Percentiles rank a stretch among this genome's conserved stretches.
Conservation (phyloP, 2,797 vertebrate species). For the Ciconia nigra region DNA sequence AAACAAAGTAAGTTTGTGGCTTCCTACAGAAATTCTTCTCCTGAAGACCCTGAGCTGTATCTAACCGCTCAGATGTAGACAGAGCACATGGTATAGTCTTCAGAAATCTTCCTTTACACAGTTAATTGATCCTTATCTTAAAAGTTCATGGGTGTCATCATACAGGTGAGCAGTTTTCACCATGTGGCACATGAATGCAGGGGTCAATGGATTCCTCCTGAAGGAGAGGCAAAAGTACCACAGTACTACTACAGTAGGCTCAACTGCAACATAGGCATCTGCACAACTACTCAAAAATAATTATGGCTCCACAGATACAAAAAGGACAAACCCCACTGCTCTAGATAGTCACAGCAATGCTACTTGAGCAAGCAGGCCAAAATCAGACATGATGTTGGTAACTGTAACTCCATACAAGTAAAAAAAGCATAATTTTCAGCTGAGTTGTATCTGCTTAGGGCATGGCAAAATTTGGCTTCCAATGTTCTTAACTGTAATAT, state of each 20-base stretch:
- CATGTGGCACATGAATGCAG: accelerated
- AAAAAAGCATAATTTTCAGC: not conserved
- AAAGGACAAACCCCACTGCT: not conserved
- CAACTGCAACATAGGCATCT: not conserved
- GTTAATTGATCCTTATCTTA: not conserved
- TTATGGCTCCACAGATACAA: accelerated
- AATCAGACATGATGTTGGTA: not conserved
- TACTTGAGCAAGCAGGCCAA: not conserved
- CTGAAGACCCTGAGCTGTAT: not conserved
- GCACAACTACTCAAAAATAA: not conserved
- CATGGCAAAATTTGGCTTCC: not conserved
- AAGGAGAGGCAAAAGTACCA: not conserved
- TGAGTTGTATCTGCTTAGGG: not conserved
- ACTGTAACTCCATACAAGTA: accelerated
- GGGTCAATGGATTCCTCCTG: not conserved
- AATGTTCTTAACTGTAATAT: not conserved
- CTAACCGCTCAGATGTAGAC: not conserved
- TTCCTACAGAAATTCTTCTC: not conserved
- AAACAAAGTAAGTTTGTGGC: not conserved
- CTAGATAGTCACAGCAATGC: not conserved
- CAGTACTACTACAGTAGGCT: not conserved
- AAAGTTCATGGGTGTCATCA: not conserved
- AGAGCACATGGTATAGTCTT: not conserved
- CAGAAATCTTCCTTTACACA: not conserved
- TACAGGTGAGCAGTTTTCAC: not conserved